Evolutionary conservation across 2,113 vertebrate genomes (phyloP).

Genomic region (Ageneiosus marmoratus): DNA sequence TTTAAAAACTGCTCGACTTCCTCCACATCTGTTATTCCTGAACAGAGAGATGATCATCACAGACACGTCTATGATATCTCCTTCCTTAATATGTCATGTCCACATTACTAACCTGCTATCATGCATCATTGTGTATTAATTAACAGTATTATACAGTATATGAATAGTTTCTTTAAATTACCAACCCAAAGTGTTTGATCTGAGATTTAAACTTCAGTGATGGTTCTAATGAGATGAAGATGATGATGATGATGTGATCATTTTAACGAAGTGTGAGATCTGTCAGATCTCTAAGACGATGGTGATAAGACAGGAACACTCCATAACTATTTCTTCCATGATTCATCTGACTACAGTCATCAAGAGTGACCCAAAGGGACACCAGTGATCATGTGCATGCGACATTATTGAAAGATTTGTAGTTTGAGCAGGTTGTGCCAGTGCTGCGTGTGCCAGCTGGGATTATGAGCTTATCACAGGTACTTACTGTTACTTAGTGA

Average conservation of each 20-base stretch:
- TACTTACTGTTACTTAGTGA: slow-evolving; percentile 87
- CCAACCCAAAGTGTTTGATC: too few relatives aligned
- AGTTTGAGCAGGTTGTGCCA: background rate
- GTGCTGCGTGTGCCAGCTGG: too few relatives aligned
- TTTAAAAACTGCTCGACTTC: slow-evolving; percentile 94
- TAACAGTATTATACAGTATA: background rate
- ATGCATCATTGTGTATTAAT: background rate
- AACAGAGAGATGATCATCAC: background rate
- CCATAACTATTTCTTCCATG: background rate
- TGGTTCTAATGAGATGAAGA: too few relatives aligned
- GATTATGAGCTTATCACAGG: background rate
- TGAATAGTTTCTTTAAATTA: background rate
- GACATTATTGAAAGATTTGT: too few relatives aligned
- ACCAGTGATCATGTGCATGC: background rate
- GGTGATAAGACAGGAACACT: background rate
- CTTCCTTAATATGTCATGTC: background rate
- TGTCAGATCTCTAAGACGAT: background rate
- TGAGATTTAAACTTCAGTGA: too few relatives aligned
- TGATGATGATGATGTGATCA: too few relatives aligned
- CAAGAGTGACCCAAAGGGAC: background rate
- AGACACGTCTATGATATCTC: background rate
- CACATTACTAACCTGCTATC: background rate
- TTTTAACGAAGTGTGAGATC: background rate
- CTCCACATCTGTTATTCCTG: slow-evolving; percentile 88
- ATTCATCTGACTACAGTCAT: background rate